A percentile compares a stretch with the other conserved stretches of the same genome.
Conservation (phyloP, 2,797 vertebrate species). For the Platalea minor region DNA sequence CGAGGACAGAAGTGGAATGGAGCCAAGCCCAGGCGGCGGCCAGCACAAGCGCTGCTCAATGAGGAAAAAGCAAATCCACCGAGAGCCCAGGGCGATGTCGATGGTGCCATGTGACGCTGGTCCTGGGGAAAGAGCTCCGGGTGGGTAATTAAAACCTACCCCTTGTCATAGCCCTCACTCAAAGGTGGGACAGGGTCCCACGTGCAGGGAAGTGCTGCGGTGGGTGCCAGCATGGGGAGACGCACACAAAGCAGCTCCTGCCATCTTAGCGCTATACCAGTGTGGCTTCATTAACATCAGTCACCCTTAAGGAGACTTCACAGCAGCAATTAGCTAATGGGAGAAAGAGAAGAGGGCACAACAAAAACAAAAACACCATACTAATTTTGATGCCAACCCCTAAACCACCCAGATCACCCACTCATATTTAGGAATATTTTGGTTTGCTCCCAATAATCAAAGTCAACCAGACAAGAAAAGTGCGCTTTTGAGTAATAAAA, state of each 20-base stretch:
- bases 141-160: neutral
- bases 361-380: neutral
- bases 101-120: rapidly evolving
- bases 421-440: neutral
- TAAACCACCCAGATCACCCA: neutral
- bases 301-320: neutral
- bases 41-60: neutral
- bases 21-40: neutral
- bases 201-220: rapidly evolving
- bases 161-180: rapidly evolving
- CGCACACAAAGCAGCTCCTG: neutral
- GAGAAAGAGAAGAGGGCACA: neutral
- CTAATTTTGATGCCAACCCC: neutral
- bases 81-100: rapidly evolving
- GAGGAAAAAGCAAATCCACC: neutral
- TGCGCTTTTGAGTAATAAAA: neutral
- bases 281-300: neutral
- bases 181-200: neutral
- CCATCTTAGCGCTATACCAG: neutral
- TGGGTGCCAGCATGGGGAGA: neutral
- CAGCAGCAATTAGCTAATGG: neutral
- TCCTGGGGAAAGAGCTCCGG: rapidly evolving
- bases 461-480: neutral
- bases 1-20: neutral
- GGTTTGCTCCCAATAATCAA: neutral